A percentile compares a stretch with the other conserved stretches of the same genome.
Evolutionary conservation across 2,888 invertebrate species (phyloP).

Genomic region (Pheosia gnoma): DNA sequence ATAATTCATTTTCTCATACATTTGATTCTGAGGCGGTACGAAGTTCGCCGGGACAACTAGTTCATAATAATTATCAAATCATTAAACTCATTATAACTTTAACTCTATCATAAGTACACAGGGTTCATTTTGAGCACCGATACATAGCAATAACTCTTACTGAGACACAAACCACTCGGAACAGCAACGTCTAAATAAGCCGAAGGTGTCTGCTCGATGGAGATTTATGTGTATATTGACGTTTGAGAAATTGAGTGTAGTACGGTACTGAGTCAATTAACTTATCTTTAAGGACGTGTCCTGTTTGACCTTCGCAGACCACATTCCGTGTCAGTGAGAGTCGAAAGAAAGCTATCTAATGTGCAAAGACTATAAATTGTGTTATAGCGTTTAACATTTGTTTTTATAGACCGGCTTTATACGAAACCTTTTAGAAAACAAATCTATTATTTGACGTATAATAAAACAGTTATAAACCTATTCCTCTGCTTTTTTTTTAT

Average conservation of each 20-base stretch:
- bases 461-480: too few relatives aligned
- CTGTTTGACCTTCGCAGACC: background rate
- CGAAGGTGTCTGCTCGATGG: slow-evolving; percentile 36
- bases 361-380: background rate
- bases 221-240: slow-evolving; percentile 46
- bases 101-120: slow-evolving; percentile 17
- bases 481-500: too few relatives aligned
- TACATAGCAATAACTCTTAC: slow-evolving; percentile 36
- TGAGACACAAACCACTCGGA: slow-evolving; percentile 34
- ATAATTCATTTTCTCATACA: too few relatives aligned
- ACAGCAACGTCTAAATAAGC: slow-evolving; percentile 46
- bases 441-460: too few relatives aligned
- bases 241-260: slow-evolving; percentile 38
- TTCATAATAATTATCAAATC: background rate
- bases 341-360: background rate
- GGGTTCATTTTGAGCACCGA: slow-evolving; percentile 33
- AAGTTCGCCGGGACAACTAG: too few relatives aligned
- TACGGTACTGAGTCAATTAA: slow-evolving; percentile 28
- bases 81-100: background rate
- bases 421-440: too few relatives aligned
- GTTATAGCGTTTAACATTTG: background rate
- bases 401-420: background rate
- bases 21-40: too few relatives aligned
- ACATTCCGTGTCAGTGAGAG: background rate
- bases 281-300: slow-evolving; percentile 28